Evolutionary conservation across 2,888 invertebrate species (phyloP).

Genomic region (Helleia helle): DNA sequence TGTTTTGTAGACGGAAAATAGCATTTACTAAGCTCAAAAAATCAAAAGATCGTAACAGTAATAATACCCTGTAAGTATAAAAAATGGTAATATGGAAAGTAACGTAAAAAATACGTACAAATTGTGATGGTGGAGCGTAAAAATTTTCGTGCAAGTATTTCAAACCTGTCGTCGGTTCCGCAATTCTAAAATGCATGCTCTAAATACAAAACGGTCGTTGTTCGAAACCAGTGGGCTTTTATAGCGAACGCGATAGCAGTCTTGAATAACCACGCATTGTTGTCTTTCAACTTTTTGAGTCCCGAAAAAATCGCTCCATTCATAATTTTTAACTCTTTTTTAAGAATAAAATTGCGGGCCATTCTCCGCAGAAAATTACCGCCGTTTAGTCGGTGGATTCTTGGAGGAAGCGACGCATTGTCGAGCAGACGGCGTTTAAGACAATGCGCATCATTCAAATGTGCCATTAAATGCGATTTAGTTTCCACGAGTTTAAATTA

Average conservation of each 20-base stretch:
- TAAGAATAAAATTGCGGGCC: slow-evolving; percentile 15
- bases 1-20: no score
- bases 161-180: slow-evolving; percentile 33
- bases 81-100: not conserved
- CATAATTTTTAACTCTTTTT: slow-evolving; percentile 15
- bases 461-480: slow-evolving; percentile 65
- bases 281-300: slow-evolving; percentile 7
- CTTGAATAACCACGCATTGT: slow-evolving; percentile 25
- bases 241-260: slow-evolving; percentile 48
- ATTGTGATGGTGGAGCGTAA: slow-evolving; percentile 3
- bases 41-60: not conserved
- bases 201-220: slow-evolving; percentile 40
- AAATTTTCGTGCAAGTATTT: slow-evolving; percentile 12
- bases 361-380: slow-evolving; percentile 13
- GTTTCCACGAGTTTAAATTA: slow-evolving; percentile 57
- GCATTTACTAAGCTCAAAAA: not conserved
- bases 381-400: slow-evolving; percentile 18
- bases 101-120: not conserved
- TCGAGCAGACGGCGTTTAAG: slow-evolving; percentile 51
- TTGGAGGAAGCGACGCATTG: slow-evolving; percentile 16
- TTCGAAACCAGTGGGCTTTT: slow-evolving; percentile 40
- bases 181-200: slow-evolving; percentile 50
- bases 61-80: not conserved
- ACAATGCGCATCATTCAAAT: slow-evolving; percentile 65
- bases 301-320: slow-evolving; percentile 7